phyloP scores from a whole-genome alignment of 1,140 invertebrate species.

The Nasonia giraulti region DNA sequence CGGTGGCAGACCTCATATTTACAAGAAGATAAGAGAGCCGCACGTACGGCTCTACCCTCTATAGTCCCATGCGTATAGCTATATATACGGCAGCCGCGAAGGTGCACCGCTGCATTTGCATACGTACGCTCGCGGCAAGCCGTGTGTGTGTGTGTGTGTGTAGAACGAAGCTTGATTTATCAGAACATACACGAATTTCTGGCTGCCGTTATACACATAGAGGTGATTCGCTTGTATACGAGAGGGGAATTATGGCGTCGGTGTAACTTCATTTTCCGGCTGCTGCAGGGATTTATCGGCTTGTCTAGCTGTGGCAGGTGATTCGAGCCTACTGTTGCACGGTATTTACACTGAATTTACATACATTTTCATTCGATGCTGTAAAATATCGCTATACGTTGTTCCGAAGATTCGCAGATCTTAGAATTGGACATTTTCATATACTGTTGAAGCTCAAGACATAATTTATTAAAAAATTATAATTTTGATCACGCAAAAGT shows the following conservation, averaged over 20 bases:
- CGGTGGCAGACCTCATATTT: not conserved
- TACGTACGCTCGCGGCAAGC: not conserved
- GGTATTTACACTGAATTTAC: not conserved
- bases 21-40: slow-evolving; percentile 12
- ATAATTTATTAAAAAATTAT: no score
- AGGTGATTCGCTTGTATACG: not conserved
- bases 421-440: no score
- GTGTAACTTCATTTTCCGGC: not conserved
- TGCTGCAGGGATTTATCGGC: not conserved
- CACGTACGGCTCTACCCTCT: not conserved
- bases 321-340: not conserved
- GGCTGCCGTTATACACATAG: not conserved
- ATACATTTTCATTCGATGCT: not conserved
- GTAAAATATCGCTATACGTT: no score
- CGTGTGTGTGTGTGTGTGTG: not conserved
- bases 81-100: not conserved
- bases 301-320: no score
- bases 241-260: not conserved
- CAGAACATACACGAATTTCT: not conserved
- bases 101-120: not conserved
- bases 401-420: no score
- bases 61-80: not conserved
- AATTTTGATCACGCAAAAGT: no score
- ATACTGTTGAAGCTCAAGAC: no score
- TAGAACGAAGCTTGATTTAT: not conserved